phyloP scores from a whole-genome alignment of 1,140 invertebrate species.

The Lethocerus indicus region DNA sequence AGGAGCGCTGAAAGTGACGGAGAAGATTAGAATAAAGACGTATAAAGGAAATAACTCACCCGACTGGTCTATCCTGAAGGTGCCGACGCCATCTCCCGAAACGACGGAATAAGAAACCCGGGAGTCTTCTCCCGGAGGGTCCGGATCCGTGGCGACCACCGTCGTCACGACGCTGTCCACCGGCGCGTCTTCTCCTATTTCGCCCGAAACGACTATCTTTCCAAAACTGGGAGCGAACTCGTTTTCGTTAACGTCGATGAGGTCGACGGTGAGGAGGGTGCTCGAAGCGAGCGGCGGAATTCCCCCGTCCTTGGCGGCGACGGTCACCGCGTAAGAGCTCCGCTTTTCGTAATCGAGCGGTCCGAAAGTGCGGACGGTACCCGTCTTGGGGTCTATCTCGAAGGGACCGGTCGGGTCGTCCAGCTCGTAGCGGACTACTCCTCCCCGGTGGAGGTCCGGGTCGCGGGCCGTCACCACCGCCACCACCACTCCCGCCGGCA shows the following conservation, averaged over 20 bases:
- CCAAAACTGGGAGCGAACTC: conserved; percentile 64
- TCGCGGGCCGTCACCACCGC: conserved; percentile 73
- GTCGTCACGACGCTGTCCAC: conserved; percentile 55
- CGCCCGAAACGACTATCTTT: conserved; percentile 55
- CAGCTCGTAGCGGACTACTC: conserved; percentile 54
- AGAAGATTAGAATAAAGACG: too few relatives aligned
- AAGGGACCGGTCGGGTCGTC: conserved; percentile 35
- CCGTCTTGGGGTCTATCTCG: conserved; percentile 63
- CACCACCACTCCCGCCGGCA: conserved; percentile 71
- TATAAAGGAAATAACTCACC: conserved; percentile 36
- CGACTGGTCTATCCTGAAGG: conserved; percentile 78
- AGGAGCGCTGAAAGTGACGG: too few relatives aligned
- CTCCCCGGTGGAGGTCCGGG: conserved; percentile 66
- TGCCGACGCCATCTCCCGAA: conserved; percentile 75
- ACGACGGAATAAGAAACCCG: conserved; percentile 72
- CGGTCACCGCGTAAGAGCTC: conserved; percentile 72
- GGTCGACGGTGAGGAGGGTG: conserved; percentile 62
- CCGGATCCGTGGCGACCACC: conserved; percentile 60
- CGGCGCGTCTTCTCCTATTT: conserved; percentile 56
- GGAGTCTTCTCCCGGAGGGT: conserved; percentile 52
- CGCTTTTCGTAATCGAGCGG: conserved; percentile 72
- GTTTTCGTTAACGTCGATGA: conserved; percentile 90
- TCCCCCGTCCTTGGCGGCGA: conserved; percentile 65
- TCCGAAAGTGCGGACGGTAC: conserved; percentile 58
- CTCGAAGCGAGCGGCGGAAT: conserved; percentile 53